A percentile compares a stretch with the other conserved stretches of the same genome.
These are phyloP conservation scores for Polymixis flavicincta DNA, from an alignment of 2,888 invertebrate species.

Conservation along the genomic window DNA sequence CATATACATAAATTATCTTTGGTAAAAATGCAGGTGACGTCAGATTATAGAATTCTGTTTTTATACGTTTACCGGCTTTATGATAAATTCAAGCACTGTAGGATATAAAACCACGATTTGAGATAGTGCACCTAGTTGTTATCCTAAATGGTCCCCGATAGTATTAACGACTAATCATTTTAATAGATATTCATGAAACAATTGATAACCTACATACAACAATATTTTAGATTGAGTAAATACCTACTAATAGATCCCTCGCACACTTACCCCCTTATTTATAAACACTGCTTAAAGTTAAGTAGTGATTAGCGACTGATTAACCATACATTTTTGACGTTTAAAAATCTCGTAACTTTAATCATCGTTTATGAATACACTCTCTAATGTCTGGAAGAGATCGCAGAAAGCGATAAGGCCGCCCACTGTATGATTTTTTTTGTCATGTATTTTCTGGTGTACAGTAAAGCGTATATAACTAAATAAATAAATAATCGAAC, in stretches of 20 bases:
- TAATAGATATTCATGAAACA: neutral
- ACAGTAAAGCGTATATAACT: too few relatives aligned
- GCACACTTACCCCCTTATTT: too few relatives aligned
- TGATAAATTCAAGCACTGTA: neutral
- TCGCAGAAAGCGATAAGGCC: too few relatives aligned
- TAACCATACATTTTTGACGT: too few relatives aligned
- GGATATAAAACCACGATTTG: conserved; percentile 1
- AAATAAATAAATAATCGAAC: too few relatives aligned
- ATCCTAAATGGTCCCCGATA: neutral
- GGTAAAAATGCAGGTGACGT: neutral
- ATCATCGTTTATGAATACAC: too few relatives aligned
- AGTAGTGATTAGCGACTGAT: too few relatives aligned
- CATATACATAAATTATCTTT: neutral
- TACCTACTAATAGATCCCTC: neutral
- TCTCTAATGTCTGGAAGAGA: too few relatives aligned
- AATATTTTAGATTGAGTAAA: neutral
- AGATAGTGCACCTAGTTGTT: conserved; percentile 3
- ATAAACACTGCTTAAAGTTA: too few relatives aligned
- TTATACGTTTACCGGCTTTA: neutral
- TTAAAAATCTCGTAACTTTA: too few relatives aligned
- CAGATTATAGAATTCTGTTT: conserved; percentile 5
- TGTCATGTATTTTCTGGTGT: too few relatives aligned
- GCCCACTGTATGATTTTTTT: too few relatives aligned
- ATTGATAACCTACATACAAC: neutral
- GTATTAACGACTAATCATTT: neutral